phyloP scores from a whole-genome alignment of 2,888 invertebrate genomes.

The Folsomia candida region DNA sequence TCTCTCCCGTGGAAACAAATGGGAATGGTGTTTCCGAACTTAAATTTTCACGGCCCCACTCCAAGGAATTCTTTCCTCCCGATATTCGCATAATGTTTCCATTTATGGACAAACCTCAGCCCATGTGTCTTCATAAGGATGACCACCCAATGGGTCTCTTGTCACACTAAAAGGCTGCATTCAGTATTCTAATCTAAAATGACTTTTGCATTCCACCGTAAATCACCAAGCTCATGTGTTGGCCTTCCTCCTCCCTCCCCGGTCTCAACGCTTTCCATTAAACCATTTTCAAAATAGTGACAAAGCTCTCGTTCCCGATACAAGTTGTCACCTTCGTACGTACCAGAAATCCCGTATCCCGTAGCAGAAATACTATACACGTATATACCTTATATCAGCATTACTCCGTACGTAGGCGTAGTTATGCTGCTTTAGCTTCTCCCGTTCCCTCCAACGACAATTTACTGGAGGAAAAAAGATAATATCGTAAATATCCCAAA shows the following conservation, averaged over 20 bases:
- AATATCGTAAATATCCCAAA: no score
- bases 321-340: no score
- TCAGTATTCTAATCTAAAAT: slow-evolving; percentile 5
- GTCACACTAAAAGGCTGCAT: not conserved
- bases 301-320: no score
- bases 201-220: not conserved
- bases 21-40: slow-evolving; percentile 12
- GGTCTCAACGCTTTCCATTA: no score
- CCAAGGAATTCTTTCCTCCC: not conserved
- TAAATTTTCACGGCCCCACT: slow-evolving; percentile 20
- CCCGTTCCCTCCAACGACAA: no score
- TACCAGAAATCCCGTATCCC: no score
- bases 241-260: no score
- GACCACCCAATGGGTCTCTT: slow-evolving; percentile 20
- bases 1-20: slow-evolving; percentile 13
- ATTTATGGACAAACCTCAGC: not conserved
- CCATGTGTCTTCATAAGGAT: slow-evolving; percentile 22
- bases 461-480: no score
- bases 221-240: not conserved
- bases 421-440: no score
- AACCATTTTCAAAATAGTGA: not conserved
- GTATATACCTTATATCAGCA: no score
- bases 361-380: no score
- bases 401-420: no score
- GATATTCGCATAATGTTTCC: slow-evolving; percentile 7